A percentile compares a stretch with the other conserved stretches of the same genome.
These are phyloP conservation scores for Hippocampus comes DNA, from an alignment of 2,113 vertebrate species.

Conservation along the genomic window DNA sequence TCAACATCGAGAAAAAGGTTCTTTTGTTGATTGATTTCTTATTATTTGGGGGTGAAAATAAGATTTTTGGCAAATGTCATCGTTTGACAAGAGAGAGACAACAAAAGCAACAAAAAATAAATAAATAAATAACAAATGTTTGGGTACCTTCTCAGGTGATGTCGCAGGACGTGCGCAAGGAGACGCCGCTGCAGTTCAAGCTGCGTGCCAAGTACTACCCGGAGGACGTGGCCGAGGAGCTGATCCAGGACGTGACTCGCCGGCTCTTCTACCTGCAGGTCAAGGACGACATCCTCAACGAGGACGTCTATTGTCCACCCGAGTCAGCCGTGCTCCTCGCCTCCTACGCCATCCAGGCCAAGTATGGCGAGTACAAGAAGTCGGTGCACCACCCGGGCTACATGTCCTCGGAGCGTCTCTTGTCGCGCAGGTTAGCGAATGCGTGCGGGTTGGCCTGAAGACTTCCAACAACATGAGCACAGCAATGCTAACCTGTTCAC, in stretches of 20 bases:
- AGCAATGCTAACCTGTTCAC: conserved; percentile 14
- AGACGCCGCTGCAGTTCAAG: conserved; percentile 87
- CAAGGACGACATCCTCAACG: conserved; percentile 85
- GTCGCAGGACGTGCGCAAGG: conserved; percentile 87
- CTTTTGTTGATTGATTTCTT: background rate
- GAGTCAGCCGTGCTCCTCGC: conserved; percentile 93
- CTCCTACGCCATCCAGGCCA: conserved; percentile 92
- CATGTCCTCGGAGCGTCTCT: conserved; percentile 80
- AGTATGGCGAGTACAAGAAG: conserved; percentile 84
- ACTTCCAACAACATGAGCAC: background rate
- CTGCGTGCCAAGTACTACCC: conserved; percentile 91
- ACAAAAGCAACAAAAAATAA: too few relatives aligned
- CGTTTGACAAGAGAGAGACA: too few relatives aligned
- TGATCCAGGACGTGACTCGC: conserved; percentile 94
- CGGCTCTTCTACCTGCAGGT: conserved; percentile 96
- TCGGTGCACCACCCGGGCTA: conserved; percentile 79
- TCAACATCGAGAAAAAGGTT: conserved; percentile 95
- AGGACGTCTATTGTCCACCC: conserved; percentile 92
- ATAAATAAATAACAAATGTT: background rate
- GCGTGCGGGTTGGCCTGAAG: too few relatives aligned
- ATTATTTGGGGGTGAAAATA: too few relatives aligned
- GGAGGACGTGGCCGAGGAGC: conserved; percentile 88
- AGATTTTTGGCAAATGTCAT: too few relatives aligned
- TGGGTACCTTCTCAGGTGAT: conserved; percentile 77
- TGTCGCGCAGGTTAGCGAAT: conserved; percentile 83